Evolutionary conservation across 2,797 vertebrate genomes (phyloP).

Genomic region (Darevskia mixta): DNA sequence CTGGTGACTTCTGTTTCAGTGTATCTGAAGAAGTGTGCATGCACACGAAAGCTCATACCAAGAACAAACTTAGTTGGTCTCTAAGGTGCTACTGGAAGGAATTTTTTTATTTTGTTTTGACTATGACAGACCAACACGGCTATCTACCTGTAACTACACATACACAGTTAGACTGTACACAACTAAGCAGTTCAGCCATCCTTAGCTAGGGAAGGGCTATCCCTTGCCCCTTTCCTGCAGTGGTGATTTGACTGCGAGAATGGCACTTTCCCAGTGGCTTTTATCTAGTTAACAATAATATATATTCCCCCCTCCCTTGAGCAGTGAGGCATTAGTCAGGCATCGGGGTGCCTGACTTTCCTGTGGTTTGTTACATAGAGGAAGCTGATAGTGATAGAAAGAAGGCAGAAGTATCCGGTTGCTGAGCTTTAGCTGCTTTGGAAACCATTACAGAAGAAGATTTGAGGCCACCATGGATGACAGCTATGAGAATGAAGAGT

Average conservation of each 20-base stretch:
- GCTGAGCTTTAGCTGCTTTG: not conserved
- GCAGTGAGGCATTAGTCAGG: not conserved
- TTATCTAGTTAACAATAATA: not conserved
- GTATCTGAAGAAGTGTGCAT: too few relatives aligned
- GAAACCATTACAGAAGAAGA: not conserved
- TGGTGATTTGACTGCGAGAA: not conserved
- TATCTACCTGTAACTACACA: too few relatives aligned
- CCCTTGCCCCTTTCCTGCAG: not conserved
- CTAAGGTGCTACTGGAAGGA: too few relatives aligned
- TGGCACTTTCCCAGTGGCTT: not conserved
- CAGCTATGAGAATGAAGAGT: not conserved
- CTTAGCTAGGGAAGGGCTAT: not conserved
- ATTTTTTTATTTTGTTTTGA: too few relatives aligned
- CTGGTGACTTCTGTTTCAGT: too few relatives aligned
- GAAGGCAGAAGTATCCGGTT: not conserved
- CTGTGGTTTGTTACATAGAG: conserved; percentile 5
- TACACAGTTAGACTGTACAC: too few relatives aligned
- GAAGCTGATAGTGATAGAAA: not conserved
- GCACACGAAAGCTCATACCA: too few relatives aligned
- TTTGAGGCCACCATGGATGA: not conserved
- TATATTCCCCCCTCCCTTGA: not conserved
- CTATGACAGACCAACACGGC: too few relatives aligned
- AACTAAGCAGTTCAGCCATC: not conserved
- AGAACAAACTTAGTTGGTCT: too few relatives aligned
- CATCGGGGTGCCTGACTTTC: not conserved